These are phyloP conservation scores for Furnarius figulus DNA, from an alignment of 2,113 vertebrate genomes.

Conservation along the genomic window DNA sequence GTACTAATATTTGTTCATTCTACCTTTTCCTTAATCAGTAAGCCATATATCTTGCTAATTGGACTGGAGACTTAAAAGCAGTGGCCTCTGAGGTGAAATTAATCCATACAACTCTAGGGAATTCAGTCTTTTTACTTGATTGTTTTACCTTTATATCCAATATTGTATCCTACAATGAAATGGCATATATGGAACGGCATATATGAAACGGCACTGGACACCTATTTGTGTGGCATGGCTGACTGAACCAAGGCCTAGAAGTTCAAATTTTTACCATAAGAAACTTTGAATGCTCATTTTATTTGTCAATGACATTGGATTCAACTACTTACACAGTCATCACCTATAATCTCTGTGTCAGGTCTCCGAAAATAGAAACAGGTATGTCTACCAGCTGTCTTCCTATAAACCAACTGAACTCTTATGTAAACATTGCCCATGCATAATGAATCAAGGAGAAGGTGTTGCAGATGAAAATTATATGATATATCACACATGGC, in stretches of 20 bases:
- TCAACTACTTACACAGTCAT: not conserved
- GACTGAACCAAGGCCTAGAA: not conserved
- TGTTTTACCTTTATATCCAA: not conserved
- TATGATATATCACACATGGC: not conserved
- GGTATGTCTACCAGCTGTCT: not conserved
- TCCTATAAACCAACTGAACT: not conserved
- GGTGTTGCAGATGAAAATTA: not conserved
- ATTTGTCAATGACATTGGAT: not conserved
- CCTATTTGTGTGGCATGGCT: accelerated
- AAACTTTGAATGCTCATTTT: not conserved
- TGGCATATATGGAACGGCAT: not conserved
- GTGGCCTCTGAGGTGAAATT: not conserved
- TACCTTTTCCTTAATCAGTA: not conserved
- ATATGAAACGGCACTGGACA: not conserved
- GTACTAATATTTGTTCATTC: not conserved
- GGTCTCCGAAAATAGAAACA: not conserved
- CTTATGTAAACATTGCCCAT: not conserved
- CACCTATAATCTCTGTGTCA: not conserved
- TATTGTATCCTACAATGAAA: not conserved
- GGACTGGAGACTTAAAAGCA: not conserved
- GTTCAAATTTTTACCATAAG: not conserved
- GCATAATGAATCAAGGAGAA: not conserved
- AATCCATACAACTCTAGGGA: not conserved
- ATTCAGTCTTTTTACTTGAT: not conserved
- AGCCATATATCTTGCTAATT: not conserved